Evolutionary conservation across 2,113 vertebrate genomes (phyloP).

Genomic region (Charadrius vociferus): DNA sequence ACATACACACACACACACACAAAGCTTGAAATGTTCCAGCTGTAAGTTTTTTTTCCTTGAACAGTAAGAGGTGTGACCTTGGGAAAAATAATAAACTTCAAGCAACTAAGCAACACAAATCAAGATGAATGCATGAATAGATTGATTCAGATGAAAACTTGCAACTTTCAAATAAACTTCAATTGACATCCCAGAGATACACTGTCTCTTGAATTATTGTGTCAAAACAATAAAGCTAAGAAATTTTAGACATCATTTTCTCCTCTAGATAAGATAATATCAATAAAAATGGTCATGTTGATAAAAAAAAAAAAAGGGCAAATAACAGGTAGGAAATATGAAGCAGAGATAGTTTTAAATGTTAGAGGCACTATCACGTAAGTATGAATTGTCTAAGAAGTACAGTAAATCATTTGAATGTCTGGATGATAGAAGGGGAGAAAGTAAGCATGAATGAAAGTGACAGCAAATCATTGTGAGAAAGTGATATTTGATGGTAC

Average conservation of each 20-base stretch:
- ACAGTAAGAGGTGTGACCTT: rapidly evolving
- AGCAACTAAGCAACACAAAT: background rate
- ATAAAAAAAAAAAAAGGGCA: background rate
- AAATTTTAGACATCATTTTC: background rate
- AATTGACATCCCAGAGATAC: background rate
- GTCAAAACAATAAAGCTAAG: background rate
- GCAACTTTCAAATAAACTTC: background rate
- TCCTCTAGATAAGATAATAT: background rate
- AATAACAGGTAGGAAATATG: background rate
- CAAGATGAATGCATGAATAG: background rate
- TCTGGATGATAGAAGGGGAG: background rate
- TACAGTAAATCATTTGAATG: background rate
- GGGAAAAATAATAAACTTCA: background rate
- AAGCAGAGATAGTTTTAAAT: background rate
- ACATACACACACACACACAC: background rate
- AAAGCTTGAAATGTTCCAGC: background rate
- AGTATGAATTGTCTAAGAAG: background rate
- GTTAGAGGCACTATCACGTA: background rate
- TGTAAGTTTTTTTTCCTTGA: background rate
- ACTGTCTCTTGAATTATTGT: background rate
- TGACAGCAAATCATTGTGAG: background rate
- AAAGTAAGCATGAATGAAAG: background rate
- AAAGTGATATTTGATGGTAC: background rate
- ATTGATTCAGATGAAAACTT: background rate
- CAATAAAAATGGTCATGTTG: background rate